Conservation (phyloP, 2,797 vertebrate species). For the Sebastes oblongus region DNA sequence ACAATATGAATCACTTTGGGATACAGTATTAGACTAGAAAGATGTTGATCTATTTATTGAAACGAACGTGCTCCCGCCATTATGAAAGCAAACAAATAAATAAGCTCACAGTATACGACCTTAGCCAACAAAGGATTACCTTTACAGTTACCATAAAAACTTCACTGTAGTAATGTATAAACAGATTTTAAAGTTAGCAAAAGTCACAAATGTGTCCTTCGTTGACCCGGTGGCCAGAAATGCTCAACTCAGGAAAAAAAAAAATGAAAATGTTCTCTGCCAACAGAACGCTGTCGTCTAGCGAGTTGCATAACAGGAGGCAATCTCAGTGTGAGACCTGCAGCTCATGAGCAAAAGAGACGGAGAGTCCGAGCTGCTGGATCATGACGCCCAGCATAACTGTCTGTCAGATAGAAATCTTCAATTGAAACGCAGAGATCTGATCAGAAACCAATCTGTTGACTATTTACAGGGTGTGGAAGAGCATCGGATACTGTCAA, state of each 20-base stretch:
- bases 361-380: background rate
- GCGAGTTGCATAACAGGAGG: constrained; percentile 36
- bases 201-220: constrained; percentile 35
- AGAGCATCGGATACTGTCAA: background rate
- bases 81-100: background rate
- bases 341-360: constrained; percentile 35
- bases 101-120: background rate
- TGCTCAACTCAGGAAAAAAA: background rate
- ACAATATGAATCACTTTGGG: background rate
- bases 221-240: background rate
- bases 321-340: constrained; percentile 40
- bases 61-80: background rate
- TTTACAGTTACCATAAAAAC: background rate
- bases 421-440: background rate
- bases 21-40: background rate
- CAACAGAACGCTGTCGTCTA: constrained; percentile 30
- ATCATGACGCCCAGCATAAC: constrained; percentile 4
- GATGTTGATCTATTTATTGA: background rate
- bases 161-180: background rate
- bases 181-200: constrained; percentile 18
- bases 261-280: constrained; percentile 8
- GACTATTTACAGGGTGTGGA: background rate
- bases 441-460: background rate
- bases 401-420: background rate
- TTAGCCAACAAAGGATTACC: background rate